A percentile compares a stretch with the other conserved stretches of the same genome.
These are phyloP conservation scores for Xestia c-nigrum DNA, from an alignment of 2,888 invertebrate species.

Conservation along the genomic window DNA sequence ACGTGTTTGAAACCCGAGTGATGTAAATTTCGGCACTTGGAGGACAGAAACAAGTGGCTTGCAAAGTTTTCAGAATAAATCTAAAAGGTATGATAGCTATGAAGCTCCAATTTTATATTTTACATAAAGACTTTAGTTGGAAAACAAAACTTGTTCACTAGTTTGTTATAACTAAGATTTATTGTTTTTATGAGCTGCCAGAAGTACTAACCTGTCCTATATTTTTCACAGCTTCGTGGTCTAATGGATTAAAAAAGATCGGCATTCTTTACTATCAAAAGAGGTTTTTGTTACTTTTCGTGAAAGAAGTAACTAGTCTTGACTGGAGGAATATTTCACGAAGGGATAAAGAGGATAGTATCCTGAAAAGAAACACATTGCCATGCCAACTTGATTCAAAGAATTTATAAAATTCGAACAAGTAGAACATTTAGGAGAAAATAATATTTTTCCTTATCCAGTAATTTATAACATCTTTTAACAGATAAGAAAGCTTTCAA, in stretches of 20 bases:
- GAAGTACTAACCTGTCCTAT: conserved; percentile 4
- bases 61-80: conserved; percentile 58
- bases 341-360: neutral
- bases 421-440: neutral
- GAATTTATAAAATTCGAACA: conserved; percentile 2
- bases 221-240: conserved; percentile 11
- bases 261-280: neutral
- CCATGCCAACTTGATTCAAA: neutral
- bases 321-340: neutral
- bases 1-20: conserved; percentile 55
- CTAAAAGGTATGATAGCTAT: conserved; percentile 38
- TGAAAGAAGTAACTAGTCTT: neutral
- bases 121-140: conserved; percentile 58
- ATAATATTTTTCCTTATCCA: neutral
- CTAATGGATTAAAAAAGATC: conserved; percentile 24
- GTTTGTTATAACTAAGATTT: conserved; percentile 49
- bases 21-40: conserved; percentile 72
- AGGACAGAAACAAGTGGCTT: conserved; percentile 73
- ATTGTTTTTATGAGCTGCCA: conserved; percentile 38
- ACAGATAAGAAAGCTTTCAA: conserved; percentile 43
- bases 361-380: conserved; percentile 5
- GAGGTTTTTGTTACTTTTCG: neutral
- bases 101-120: conserved; percentile 55
- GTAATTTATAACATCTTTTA: conserved; percentile 20
- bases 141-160: conserved; percentile 44